Conservation (phyloP, 2,888 invertebrate genomes). For the Arge pagana region DNA sequence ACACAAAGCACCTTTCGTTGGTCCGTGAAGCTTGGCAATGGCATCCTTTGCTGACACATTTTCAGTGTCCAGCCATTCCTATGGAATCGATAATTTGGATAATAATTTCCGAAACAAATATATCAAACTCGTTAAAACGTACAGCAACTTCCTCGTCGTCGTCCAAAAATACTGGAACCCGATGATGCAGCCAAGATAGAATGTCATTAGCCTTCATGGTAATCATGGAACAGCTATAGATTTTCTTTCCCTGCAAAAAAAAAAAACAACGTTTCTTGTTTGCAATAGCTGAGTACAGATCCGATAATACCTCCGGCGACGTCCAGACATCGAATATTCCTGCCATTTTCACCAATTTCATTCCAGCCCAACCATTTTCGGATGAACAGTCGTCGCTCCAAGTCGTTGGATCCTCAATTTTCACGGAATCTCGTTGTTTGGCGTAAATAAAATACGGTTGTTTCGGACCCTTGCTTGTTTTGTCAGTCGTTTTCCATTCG, state of each 20-base stretch:
- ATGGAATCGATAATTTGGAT: slow-evolving; percentile 27
- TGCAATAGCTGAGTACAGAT: neutral
- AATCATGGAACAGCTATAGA: slow-evolving; percentile 77
- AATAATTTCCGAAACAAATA: slow-evolving; percentile 2
- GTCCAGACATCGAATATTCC: slow-evolving; percentile 76
- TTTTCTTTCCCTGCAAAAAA: slow-evolving; percentile 58
- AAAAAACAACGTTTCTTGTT: neutral
- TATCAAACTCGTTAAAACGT: slow-evolving; percentile 35
- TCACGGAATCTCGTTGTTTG: slow-evolving; percentile 62
- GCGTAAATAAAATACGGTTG: slow-evolving; percentile 78
- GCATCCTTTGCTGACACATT: slow-evolving; percentile 62
- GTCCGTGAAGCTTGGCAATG: slow-evolving; percentile 63
- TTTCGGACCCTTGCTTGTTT: slow-evolving; percentile 61
- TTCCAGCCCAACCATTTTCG: slow-evolving; percentile 65
- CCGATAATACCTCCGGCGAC: slow-evolving; percentile 53
- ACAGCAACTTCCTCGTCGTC: slow-evolving; percentile 69
- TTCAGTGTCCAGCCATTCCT: slow-evolving; percentile 73
- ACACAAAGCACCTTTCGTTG: slow-evolving; percentile 56
- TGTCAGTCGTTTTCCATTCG: slow-evolving; percentile 76
- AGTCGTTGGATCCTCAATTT: slow-evolving; percentile 63
- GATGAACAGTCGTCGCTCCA: slow-evolving; percentile 62
- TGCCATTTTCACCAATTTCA: slow-evolving; percentile 73
- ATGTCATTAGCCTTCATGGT: slow-evolving; percentile 75
- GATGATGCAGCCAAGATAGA: slow-evolving; percentile 75
- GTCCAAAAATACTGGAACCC: slow-evolving; percentile 80